Percentiles rank a stretch among this genome's conserved stretches.
phyloP scores from a whole-genome alignment of 2,113 vertebrate species.

The Machaerirhynchus nigripectus region DNA sequence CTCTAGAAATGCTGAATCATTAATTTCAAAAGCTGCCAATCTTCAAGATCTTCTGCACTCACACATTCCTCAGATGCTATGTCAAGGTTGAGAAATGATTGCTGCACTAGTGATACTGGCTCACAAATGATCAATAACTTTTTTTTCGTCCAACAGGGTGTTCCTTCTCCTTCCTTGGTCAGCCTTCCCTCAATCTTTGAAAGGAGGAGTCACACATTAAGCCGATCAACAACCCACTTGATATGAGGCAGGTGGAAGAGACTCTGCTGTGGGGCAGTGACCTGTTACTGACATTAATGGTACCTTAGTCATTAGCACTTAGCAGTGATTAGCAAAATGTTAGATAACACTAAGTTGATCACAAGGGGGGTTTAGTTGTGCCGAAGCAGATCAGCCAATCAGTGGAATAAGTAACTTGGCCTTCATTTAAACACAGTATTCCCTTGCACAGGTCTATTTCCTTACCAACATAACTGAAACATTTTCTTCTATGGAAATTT shows the following conservation, averaged over 20 bases:
- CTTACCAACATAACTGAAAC: background rate
- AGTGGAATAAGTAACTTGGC: background rate
- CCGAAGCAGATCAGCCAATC: background rate
- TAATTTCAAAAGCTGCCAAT: background rate
- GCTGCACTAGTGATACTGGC: background rate
- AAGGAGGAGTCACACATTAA: conserved; percentile 90
- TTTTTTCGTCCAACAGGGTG: conserved; percentile 68
- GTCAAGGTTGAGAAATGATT: background rate
- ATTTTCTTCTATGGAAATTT: conserved; percentile 19
- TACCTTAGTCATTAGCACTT: conserved; percentile 74
- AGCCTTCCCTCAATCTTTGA: conserved; percentile 88
- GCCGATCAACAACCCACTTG: conserved; percentile 92
- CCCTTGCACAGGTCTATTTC: conserved; percentile 10
- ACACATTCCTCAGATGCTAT: background rate
- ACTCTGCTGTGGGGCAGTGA: background rate
- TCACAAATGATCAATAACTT: background rate
- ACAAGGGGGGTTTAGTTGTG: background rate
- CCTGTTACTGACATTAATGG: conserved; percentile 63
- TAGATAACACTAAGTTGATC: conserved; percentile 70
- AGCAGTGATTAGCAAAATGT: conserved; percentile 44
- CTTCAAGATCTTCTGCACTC: background rate
- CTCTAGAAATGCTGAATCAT: background rate
- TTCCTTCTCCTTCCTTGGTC: conserved; percentile 90
- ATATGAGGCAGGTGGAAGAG: conserved; percentile 71
- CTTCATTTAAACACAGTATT: conserved; percentile 38